Evolutionary conservation across 37 sponge, comb jelly and placozoan genomes (phyloP).

Genomic region (Cliona cf. orientalis): DNA sequence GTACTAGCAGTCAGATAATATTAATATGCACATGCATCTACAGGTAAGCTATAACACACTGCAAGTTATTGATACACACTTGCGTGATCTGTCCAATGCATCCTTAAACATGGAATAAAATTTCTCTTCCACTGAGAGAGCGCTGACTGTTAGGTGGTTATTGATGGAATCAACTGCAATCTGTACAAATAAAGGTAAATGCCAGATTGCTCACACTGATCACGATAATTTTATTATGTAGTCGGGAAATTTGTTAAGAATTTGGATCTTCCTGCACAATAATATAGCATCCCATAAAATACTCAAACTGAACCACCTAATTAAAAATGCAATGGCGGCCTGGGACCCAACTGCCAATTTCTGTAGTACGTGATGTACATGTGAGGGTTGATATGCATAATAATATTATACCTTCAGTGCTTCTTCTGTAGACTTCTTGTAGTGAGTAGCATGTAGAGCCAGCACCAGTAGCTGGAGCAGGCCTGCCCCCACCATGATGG

Average conservation of each 20-base stretch:
- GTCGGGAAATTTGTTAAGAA: no score
- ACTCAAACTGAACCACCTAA: no score
- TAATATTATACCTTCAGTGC: slow-evolving; percentile 42
- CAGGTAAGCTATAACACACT: no score
- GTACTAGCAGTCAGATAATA: no score
- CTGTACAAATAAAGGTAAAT: no score
- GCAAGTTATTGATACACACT: no score
- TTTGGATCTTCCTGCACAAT: no score
- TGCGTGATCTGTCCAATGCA: background rate
- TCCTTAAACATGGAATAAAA: slow-evolving; percentile 41
- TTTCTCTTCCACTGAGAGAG: slow-evolving; percentile 55
- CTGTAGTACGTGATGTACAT: background rate
- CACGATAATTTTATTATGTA: no score
- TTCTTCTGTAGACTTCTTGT: slow-evolving; percentile 43
- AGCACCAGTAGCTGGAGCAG: slow-evolving; percentile 22
- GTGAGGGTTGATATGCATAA: background rate
- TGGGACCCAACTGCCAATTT: background rate
- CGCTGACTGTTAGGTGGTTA: slow-evolving; percentile 86
- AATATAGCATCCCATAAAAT: no score
- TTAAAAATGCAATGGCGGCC: no score
- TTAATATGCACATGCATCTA: no score
- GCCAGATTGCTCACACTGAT: no score
- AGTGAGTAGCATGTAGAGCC: slow-evolving; percentile 2
- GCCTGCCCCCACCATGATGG: slow-evolving; percentile 37
- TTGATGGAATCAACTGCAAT: slow-evolving; percentile 79